These are phyloP conservation scores for Rotaria macrura DNA, from an alignment of 2,888 invertebrate species.

Conservation along the genomic window DNA sequence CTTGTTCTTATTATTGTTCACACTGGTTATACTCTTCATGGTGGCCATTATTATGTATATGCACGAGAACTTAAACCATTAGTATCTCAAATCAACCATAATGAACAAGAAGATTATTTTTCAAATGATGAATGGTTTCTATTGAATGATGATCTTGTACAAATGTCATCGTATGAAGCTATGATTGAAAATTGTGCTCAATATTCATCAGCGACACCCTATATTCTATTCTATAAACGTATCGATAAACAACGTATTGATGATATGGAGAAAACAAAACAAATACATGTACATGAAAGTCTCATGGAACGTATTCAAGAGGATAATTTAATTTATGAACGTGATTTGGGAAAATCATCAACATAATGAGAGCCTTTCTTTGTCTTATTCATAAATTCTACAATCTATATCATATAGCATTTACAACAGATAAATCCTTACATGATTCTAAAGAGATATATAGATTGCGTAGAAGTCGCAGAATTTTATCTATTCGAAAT, in stretches of 20 bases:
- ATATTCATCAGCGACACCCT: constrained; percentile 64
- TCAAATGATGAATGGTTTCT: constrained; percentile 60
- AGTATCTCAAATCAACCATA: constrained; percentile 49
- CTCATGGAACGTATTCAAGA: neutral
- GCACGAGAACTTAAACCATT: constrained; percentile 48
- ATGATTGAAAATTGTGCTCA: constrained; percentile 41
- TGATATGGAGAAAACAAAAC: neutral
- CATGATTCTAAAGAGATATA: no score
- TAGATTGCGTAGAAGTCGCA: no score
- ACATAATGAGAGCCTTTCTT: neutral
- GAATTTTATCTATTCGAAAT: no score
- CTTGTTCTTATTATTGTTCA: constrained; percentile 75
- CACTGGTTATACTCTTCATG: constrained; percentile 68
- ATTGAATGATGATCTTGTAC: constrained; percentile 68
- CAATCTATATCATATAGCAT: no score
- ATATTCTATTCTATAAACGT: constrained; percentile 64
- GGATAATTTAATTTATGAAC: neutral
- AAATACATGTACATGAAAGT: neutral
- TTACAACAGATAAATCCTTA: no score
- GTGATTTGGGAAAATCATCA: neutral
- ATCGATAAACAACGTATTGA: constrained; percentile 34
- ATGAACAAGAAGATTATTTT: constrained; percentile 50
- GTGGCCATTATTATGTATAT: constrained; percentile 76
- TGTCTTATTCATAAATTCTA: no score
- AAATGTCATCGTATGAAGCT: constrained; percentile 41